Evolutionary conservation across 2,113 vertebrate species (phyloP), one percentile per base, ranked within the genome.

Genomic region (Microcebus lehilahytsara): DNA sequence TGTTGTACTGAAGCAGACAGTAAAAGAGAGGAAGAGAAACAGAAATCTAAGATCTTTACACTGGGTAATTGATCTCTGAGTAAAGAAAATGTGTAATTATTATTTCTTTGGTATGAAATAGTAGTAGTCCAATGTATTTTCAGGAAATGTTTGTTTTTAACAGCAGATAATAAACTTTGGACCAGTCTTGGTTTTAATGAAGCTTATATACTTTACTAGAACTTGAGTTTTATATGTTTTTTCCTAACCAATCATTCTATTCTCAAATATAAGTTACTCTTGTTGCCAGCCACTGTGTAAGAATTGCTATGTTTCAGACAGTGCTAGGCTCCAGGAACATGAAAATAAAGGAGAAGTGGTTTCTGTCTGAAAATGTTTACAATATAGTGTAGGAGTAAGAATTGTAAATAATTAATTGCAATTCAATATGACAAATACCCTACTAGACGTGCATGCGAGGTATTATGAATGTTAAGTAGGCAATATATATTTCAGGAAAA

Each of bases 51-150:
- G n/a, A 12, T 64, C 77, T 86, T 30, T 22, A 84, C 5, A 78
- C 16, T 83, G 58, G 6, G 4, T 69, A 71, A 89, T 56, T 96
- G 32, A 3, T 83, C 67, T 66, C 34, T 49, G 34, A 83, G 77
- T 85, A 81, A 91, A 92, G 51, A 95, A 91, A 85, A 89, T 85
- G 83, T 66, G 10, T 10, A 85, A 22, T 74, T 79, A 58, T 84
- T 91, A 81, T 85, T 95, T 95, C 49, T 88, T 92, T 87, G 20
- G 60, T 95, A 56, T 88, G 23, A 30, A 86, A 20, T 93, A 62
- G 32, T 77, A 37, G 40, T 91, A 30, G 16, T 92, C 51, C 53
- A 94, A 75, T 85, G 9, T 96, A 42, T 91, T 97, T 96, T 89
- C 58, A 74, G 37, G 72, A 88, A 72, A 23, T 95, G 46, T 85